Conservation (phyloP, 2,888 invertebrate species). For the Conus canariensis region DNA sequence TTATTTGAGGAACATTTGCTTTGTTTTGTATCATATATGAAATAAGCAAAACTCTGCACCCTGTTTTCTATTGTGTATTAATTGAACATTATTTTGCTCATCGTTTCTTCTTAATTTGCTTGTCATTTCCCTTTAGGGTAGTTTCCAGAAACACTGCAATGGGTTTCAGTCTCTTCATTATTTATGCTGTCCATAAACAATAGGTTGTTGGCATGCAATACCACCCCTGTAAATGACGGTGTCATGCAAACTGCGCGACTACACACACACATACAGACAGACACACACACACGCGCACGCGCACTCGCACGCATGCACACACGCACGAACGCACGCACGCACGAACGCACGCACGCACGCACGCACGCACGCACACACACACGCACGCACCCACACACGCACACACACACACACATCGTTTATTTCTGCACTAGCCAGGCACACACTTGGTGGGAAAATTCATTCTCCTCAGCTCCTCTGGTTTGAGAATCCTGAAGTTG, state of each 20-base stretch:
- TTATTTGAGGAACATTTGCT: too few species aligned
- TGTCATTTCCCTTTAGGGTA: too few species aligned
- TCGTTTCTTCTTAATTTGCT: too few species aligned
- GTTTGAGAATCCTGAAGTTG: slow-evolving; percentile 24
- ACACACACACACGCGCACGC: slow-evolving; percentile 10
- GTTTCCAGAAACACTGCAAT: too few species aligned
- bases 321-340: neutral
- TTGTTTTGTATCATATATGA: too few species aligned
- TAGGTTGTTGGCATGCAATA: too few species aligned
- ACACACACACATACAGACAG: neutral
- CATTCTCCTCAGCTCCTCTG: slow-evolving; percentile 26
- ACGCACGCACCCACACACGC: slow-evolving; percentile 1
- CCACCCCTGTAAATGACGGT: too few species aligned
- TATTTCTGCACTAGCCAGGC: neutral
- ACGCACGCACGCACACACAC: neutral
- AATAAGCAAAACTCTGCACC: too few species aligned
- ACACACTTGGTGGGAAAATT: slow-evolving; percentile 28
- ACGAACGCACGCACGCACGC: neutral
- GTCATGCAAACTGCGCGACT: neutral
- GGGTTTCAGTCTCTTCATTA: too few species aligned
- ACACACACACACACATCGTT: slow-evolving; percentile 22
- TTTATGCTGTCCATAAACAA: too few species aligned
- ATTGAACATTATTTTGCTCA: too few species aligned
- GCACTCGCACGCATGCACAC: neutral
- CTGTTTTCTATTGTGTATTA: too few species aligned